These are phyloP conservation scores for Lepidochrysops patricia DNA, from an alignment of 2,888 invertebrate genomes.

Conservation along the genomic window DNA sequence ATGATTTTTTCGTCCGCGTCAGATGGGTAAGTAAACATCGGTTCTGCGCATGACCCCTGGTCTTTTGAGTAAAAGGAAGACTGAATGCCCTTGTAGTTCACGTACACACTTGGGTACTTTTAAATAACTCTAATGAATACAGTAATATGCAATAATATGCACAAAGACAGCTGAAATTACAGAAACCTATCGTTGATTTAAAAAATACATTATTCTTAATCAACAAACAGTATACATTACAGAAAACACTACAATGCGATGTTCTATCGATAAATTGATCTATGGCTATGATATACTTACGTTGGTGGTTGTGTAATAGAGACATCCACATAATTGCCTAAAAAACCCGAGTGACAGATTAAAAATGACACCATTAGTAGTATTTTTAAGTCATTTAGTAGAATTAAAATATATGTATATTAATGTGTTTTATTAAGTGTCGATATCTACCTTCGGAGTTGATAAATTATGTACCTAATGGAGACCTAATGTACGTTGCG, in stretches of 20 bases:
- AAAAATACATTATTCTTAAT: too few relatives aligned
- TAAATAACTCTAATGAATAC: too few relatives aligned
- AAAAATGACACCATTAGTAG: constrained; percentile 13
- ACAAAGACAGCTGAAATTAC: too few relatives aligned
- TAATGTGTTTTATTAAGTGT: constrained; percentile 14
- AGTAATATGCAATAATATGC: too few relatives aligned
- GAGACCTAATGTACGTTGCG: background rate
- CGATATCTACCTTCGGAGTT: constrained; percentile 9
- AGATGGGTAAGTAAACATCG: too few relatives aligned
- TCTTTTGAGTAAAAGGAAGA: too few relatives aligned
- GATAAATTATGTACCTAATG: constrained; percentile 11
- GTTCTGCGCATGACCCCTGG: too few relatives aligned
- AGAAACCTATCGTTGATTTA: too few relatives aligned
- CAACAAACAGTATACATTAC: too few relatives aligned
- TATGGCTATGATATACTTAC: background rate
- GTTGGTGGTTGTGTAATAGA: constrained; percentile 12
- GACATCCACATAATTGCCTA: constrained; percentile 12
- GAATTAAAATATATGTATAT: constrained; percentile 10
- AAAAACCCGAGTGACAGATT: constrained; percentile 13
- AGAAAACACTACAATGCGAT: background rate
- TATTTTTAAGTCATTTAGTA: constrained; percentile 12
- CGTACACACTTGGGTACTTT: too few relatives aligned
- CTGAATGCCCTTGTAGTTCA: too few relatives aligned
- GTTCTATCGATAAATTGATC: background rate
- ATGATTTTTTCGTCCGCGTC: too few relatives aligned